phyloP scores from a whole-genome alignment of 2,888 invertebrate species.

The Drosophila sordidula region DNA sequence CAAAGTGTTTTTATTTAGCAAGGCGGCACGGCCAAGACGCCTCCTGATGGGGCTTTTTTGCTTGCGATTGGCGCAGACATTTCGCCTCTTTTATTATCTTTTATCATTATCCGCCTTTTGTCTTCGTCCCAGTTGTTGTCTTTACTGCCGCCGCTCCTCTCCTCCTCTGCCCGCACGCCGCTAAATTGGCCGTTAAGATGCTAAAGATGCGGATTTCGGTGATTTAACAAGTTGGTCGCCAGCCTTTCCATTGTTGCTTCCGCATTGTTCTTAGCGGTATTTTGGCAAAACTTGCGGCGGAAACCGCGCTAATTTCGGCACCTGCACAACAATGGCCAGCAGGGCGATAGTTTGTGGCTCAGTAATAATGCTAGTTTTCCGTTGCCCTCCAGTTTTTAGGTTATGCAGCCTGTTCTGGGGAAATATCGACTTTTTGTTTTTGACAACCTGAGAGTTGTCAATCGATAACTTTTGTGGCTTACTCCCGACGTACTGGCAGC shows the following conservation, averaged over 20 bases:
- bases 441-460: background rate
- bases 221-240: constrained; percentile 70
- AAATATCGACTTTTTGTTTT: too few species aligned
- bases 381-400: too few species aligned
- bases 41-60: constrained; percentile 8
- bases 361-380: background rate
- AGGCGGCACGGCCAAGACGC: constrained; percentile 8
- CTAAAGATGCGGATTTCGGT: constrained; percentile 72
- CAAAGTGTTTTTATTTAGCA: constrained; percentile 63
- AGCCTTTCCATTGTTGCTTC: constrained; percentile 31
- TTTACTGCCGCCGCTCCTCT: constrained; percentile 16
- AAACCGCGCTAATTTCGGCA: constrained; percentile 75
- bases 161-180: too few species aligned
- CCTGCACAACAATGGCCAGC: constrained; percentile 41
- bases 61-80: constrained; percentile 54
- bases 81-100: constrained; percentile 78
- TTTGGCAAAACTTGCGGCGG: constrained; percentile 55
- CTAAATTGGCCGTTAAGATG: constrained; percentile 82
- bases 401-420: background rate
- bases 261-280: background rate
- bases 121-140: constrained; percentile 53
- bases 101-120: constrained; percentile 62
- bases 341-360: too few species aligned
- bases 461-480: background rate
- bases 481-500: background rate